A percentile compares a stretch with the other conserved stretches of the same genome.
Conservation (phyloP, 2,797 vertebrate species). For the Todus mexicanus region DNA sequence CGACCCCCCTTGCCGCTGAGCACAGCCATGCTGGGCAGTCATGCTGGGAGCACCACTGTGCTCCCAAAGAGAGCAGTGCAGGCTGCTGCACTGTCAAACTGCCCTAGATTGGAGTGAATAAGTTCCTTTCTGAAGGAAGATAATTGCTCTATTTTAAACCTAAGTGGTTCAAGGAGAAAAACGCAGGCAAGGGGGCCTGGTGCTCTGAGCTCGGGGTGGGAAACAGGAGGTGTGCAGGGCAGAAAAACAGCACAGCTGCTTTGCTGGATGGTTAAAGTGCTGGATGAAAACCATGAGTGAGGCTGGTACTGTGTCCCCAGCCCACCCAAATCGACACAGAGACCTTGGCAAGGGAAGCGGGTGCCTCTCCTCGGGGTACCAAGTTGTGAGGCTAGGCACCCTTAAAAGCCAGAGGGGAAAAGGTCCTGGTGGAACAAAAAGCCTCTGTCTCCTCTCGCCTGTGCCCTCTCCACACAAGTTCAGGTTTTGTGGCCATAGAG, state of each 20-base stretch:
- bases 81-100: neutral
- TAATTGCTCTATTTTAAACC: slow-evolving; percentile 48
- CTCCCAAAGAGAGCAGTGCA: neutral
- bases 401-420: neutral
- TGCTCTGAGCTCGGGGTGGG: neutral
- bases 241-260: neutral
- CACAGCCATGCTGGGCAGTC: neutral
- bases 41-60: rapidly evolving
- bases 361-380: neutral
- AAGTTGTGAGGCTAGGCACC: rapidly evolving
- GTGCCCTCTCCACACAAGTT: neutral
- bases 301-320: neutral
- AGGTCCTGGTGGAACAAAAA: neutral
- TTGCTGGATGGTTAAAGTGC: neutral
- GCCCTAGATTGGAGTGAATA: slow-evolving; percentile 15
- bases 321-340: neutral
- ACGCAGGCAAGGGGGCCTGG: neutral
- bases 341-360: neutral
- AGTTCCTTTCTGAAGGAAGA: neutral
- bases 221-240: neutral
- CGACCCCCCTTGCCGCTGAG: too few relatives aligned
- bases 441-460: neutral
- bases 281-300: neutral
- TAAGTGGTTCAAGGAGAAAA: slow-evolving; percentile 66
- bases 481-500: neutral